A percentile compares a stretch with the other conserved stretches of the same genome.
These are phyloP conservation scores for Stegostoma tigrinum DNA, from an alignment of 2,113 vertebrate species.

Conservation along the genomic window DNA sequence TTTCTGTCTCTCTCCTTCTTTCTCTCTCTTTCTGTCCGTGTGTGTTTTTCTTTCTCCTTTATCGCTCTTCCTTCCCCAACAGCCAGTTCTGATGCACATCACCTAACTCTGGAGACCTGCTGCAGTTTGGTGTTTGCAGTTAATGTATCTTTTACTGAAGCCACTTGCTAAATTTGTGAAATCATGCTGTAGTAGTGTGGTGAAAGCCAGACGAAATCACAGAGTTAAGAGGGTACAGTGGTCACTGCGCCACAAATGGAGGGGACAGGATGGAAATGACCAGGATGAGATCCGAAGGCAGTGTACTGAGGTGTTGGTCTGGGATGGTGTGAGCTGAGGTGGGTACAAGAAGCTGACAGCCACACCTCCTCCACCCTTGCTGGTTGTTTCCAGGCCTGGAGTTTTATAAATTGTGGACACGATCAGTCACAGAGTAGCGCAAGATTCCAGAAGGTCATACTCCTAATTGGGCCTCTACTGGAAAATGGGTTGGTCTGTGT, in stretches of 20 bases:
- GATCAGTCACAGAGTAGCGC: neutral
- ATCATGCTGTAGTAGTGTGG: neutral
- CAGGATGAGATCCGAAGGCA: no score
- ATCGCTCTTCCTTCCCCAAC: conserved; percentile 26
- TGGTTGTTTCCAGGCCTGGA: neutral
- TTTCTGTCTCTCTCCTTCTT: neutral
- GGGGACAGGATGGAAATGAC: no score
- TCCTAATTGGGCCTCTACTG: neutral
- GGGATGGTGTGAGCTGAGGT: neutral
- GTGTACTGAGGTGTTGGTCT: neutral
- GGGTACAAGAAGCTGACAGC: no score
- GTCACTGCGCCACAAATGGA: neutral
- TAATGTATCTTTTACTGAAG: conserved; percentile 56
- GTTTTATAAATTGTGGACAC: neutral
- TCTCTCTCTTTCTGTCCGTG: neutral
- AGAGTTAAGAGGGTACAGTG: neutral
- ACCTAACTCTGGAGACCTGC: conserved; percentile 62
- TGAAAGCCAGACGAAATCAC: no score
- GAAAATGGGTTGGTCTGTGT: neutral
- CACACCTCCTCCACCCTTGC: no score
- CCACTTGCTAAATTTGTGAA: neutral
- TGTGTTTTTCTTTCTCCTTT: neutral
- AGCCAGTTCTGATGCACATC: conserved; percentile 57
- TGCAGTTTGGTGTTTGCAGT: conserved; percentile 61
- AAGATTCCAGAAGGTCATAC: neutral